Conservation (phyloP, 2,888 invertebrate species). For the Drosophila yooni region DNA sequence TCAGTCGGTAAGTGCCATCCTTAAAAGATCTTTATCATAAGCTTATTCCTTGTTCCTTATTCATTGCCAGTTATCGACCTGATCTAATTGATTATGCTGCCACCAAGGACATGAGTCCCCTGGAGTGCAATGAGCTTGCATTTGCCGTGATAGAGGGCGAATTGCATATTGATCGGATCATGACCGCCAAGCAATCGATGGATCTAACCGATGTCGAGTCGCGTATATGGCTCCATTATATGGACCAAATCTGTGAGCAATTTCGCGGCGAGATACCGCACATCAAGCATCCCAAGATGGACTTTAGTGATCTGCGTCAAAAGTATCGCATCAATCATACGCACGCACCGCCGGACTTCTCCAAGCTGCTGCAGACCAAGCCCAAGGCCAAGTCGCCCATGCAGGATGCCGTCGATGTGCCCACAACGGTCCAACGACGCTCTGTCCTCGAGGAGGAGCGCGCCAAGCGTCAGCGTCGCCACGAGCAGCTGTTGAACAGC, state of each 20-base stretch:
- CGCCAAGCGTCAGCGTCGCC: slow-evolving; percentile 83
- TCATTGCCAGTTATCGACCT: slow-evolving; percentile 91
- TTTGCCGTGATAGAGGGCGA: slow-evolving; percentile 94
- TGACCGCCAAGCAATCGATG: slow-evolving; percentile 90
- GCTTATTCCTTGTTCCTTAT: background rate
- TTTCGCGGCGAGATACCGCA: slow-evolving; percentile 97
- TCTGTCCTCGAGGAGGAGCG: slow-evolving; percentile 84
- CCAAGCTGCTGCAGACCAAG: slow-evolving; percentile 82
- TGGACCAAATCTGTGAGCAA: slow-evolving; percentile 94
- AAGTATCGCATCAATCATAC: slow-evolving; percentile 81
- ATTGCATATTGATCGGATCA: slow-evolving; percentile 89
- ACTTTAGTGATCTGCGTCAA: slow-evolving; percentile 85
- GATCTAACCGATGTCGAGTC: slow-evolving; percentile 82
- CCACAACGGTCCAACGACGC: slow-evolving; percentile 78
- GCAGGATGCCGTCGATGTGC: slow-evolving; percentile 83
- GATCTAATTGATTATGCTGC: slow-evolving; percentile 92
- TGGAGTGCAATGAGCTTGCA: slow-evolving; percentile 91
- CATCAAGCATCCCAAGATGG: slow-evolving; percentile 90
- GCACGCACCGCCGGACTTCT: slow-evolving; percentile 83
- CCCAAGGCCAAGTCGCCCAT: slow-evolving; percentile 83
- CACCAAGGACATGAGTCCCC: slow-evolving; percentile 88
- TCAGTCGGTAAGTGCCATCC: slow-evolving; percentile 79
- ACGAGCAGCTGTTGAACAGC: slow-evolving; percentile 75
- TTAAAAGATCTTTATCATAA: background rate
- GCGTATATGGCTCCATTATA: slow-evolving; percentile 89